Percentiles rank a stretch among this genome's conserved stretches.
Evolutionary conservation across 1,140 invertebrate genomes (phyloP).

Genomic region (Pseudomyrmex pallidus): DNA sequence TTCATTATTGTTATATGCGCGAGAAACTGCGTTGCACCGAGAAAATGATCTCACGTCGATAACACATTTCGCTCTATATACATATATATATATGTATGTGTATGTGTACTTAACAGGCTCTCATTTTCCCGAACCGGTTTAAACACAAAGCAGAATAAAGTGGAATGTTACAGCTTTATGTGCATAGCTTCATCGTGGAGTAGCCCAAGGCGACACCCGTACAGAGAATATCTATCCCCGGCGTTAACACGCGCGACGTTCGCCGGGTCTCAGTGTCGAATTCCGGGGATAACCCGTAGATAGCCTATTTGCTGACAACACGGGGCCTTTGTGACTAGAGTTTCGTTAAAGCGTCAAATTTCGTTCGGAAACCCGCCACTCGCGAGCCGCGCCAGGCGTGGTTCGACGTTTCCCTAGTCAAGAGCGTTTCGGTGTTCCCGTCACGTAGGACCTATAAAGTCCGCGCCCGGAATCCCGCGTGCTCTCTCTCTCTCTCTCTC

Average conservation of each 20-base stretch:
- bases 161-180: constrained; percentile 60
- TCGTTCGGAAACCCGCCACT: constrained; percentile 57
- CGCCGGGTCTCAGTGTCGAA: constrained; percentile 53
- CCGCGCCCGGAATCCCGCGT: constrained; percentile 34
- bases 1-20: no score
- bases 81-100: not conserved
- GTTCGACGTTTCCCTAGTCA: constrained; percentile 64
- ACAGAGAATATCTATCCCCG: constrained; percentile 31
- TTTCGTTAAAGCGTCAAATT: constrained; percentile 71
- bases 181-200: constrained; percentile 21
- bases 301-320: constrained; percentile 49
- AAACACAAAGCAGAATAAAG: constrained; percentile 55
- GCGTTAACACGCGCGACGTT: constrained; percentile 41
- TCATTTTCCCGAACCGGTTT: not conserved
- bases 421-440: constrained; percentile 72
- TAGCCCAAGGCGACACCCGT: constrained; percentile 45
- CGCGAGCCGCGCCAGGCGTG: not conserved
- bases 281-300: constrained; percentile 66
- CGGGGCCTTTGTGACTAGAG: constrained; percentile 62
- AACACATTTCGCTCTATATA: constrained; percentile 42
- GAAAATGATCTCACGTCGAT: constrained; percentile 22
- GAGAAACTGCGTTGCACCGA: not conserved
- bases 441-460: constrained; percentile 65
- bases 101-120: constrained; percentile 34
- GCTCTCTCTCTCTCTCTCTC: not conserved